Percentiles rank a stretch among this genome's conserved stretches.
phyloP scores from a whole-genome alignment of 2,888 invertebrate genomes.

The Bombylius major region DNA sequence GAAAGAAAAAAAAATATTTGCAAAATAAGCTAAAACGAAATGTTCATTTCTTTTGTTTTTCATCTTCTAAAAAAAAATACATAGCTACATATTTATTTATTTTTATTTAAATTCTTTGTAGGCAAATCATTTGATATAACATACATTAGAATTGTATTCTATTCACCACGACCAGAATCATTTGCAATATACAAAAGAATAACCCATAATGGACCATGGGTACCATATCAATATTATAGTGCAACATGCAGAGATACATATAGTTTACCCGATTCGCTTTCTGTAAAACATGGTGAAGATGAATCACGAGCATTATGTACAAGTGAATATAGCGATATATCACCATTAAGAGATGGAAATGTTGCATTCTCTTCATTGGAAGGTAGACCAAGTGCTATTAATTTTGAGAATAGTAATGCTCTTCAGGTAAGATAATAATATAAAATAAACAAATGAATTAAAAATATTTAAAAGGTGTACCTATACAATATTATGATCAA shows the following conservation, averaged over 20 bases:
- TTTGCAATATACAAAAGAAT: constrained; percentile 89
- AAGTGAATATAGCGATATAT: constrained; percentile 96
- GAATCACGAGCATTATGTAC: constrained; percentile 94
- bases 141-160: constrained; percentile 86
- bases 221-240: constrained; percentile 85
- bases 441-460: neutral
- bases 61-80: too few species aligned
- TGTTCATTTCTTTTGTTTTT: too few species aligned
- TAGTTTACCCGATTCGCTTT: constrained; percentile 62
- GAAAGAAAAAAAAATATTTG: too few species aligned
- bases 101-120: constrained; percentile 34
- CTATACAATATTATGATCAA: too few species aligned
- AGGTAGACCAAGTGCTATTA: constrained; percentile 83
- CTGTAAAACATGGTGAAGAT: constrained; percentile 56
- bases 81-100: too few species aligned
- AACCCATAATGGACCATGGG: constrained; percentile 66
- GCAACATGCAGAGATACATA: constrained; percentile 89
- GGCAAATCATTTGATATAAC: constrained; percentile 96
- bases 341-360: constrained; percentile 86
- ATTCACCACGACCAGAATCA: constrained; percentile 92
- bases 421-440: constrained; percentile 57
- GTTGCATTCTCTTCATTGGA: constrained; percentile 92
- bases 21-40: too few species aligned
- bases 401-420: constrained; percentile 79
- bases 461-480: too few species aligned